Conservation (phyloP, 1,140 invertebrate genomes). For the Anastrepha ludens region DNA sequence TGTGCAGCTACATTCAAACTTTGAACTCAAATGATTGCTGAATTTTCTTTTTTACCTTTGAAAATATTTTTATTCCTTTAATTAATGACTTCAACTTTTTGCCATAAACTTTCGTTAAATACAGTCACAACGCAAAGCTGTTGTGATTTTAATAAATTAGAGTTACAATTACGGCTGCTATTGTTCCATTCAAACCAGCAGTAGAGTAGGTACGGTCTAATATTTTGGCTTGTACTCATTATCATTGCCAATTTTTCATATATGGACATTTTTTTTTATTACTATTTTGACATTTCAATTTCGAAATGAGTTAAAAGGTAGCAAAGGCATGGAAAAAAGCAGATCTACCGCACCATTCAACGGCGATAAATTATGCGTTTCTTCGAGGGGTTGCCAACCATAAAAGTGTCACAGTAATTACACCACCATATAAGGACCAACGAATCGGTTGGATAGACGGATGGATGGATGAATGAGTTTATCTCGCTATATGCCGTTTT, state of each 20-base stretch:
- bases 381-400: conserved; percentile 42
- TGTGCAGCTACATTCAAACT: conserved; percentile 11
- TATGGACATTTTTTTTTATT: conserved; percentile 45
- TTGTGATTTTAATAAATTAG: conserved; percentile 51
- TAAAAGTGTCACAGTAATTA: conserved; percentile 54
- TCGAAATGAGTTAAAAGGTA: background rate
- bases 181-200: background rate
- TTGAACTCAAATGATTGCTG: conserved; percentile 2
- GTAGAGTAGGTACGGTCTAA: background rate
- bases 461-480: conserved; percentile 6
- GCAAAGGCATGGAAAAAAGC: background rate
- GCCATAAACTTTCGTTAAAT: background rate
- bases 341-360: conserved; percentile 26
- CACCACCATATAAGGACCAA: conserved; percentile 41
- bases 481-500: background rate
- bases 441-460: background rate
- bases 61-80: background rate
- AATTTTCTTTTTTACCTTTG: background rate
- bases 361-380: conserved; percentile 34
- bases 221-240: background rate
- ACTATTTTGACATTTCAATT: conserved; percentile 53
- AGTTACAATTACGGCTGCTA: background rate
- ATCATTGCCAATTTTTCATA: conserved; percentile 21
- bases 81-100: conserved; percentile 8
- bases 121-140: background rate